phyloP scores from a whole-genome alignment of 1,140 invertebrate genomes.

The Drosophila truncata region DNA sequence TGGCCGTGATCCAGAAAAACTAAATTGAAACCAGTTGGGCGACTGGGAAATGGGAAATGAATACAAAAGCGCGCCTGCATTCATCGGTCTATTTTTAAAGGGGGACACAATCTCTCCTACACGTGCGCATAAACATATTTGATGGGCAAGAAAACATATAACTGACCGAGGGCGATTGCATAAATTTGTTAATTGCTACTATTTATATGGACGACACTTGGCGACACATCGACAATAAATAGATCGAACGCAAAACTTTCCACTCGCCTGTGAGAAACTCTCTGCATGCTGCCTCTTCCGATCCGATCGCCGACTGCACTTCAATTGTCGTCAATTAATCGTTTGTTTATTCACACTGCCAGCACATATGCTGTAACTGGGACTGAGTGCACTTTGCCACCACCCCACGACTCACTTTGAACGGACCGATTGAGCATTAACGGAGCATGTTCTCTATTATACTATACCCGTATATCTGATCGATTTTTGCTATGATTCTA shows the following conservation, averaged over 20 bases:
- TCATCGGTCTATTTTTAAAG: slow-evolving; percentile 30
- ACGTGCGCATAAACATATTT: slow-evolving; percentile 33
- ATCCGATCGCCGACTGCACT: slow-evolving; percentile 55
- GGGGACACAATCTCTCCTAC: slow-evolving; percentile 19
- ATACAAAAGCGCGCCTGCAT: slow-evolving; percentile 16
- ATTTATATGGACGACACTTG: slow-evolving; percentile 69
- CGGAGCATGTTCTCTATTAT: neutral
- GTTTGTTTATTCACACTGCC: slow-evolving; percentile 43
- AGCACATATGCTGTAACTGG: neutral
- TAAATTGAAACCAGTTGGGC: slow-evolving; percentile 42
- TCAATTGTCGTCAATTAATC: slow-evolving; percentile 79
- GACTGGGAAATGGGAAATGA: slow-evolving; percentile 25
- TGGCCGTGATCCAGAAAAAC: slow-evolving; percentile 49
- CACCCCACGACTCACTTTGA: slow-evolving; percentile 7
- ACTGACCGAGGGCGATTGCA: slow-evolving; percentile 53
- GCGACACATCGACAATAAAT: slow-evolving; percentile 45
- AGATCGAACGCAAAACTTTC: slow-evolving; percentile 73
- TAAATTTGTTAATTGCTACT: slow-evolving; percentile 80
- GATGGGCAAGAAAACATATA: slow-evolving; percentile 18
- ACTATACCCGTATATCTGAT: slow-evolving; percentile 1
- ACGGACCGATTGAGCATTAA: slow-evolving; percentile 7
- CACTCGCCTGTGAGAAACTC: slow-evolving; percentile 66
- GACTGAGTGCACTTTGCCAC: slow-evolving; percentile 41
- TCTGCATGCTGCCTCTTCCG: slow-evolving; percentile 50
- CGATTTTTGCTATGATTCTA: slow-evolving; percentile 5